Evolutionary conservation across 2,113 vertebrate species (phyloP), one percentile per base, ranked within the genome.

Genomic region (Cisticola juncidis): DNA sequence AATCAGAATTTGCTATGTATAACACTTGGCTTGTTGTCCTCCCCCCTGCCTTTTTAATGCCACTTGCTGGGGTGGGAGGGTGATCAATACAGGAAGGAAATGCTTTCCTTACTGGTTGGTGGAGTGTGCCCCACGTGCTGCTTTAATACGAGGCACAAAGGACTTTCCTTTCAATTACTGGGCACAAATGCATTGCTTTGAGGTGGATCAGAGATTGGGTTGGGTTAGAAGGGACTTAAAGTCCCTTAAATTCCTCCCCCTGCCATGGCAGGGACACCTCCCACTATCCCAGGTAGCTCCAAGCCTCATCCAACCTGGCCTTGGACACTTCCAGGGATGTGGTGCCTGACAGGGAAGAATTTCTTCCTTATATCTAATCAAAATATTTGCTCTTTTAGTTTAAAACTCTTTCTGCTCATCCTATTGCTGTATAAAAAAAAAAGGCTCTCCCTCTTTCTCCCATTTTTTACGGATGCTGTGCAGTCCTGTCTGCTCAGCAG

Each of bases 61-160:
- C 86, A 45, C 58, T 80, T 38, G 12, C 28, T 24, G 53, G 62
- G 80, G 8, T 58, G 66, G 61, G 17, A 10, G 56, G 42, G 5
- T 86, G 90, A 94, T 94, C 94, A 13, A 94, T 95, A 91, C 86
- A 90, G 70, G 92, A 94, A 93, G 93, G 93, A 94, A 96, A 86
- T 47, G 29, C 88, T 90, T 83, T 86, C 45, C 79, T 53, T 94
- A 44, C 86, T 88, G 51, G 68, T 90, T 94, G 47, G 45, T 62
- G 45, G 79, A 62, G 22, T 16, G 82, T 65, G n/a, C 9, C 78
- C 44, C 70, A 45, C 2, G 4, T 88, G 68, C 74, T 33, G 68
- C 70, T 61, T 28, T 42, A 61, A 50, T 62, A 15, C 51, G 9
- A 8, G 13, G 26, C 36, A 40, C 45, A 9, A 14, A 68, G 44